A percentile compares a stretch with the other conserved stretches of the same genome.
Evolutionary conservation across 2,797 vertebrate species (phyloP).

Genomic region (Liparis tanakae): DNA sequence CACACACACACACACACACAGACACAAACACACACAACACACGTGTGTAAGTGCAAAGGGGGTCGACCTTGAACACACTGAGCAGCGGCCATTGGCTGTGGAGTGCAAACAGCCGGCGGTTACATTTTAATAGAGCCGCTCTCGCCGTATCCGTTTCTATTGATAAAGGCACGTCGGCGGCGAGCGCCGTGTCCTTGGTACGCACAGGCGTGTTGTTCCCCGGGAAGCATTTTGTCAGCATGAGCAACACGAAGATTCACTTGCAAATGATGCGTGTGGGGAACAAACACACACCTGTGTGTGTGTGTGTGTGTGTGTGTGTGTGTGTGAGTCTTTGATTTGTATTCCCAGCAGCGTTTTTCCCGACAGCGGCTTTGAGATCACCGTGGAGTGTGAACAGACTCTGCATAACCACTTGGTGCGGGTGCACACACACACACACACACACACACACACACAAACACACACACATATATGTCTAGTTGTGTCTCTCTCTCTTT

Average conservation of each 20-base stretch:
- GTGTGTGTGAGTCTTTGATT: constrained; percentile 60
- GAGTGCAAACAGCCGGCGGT: constrained; percentile 62
- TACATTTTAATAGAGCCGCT: constrained; percentile 65
- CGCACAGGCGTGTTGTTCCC: constrained; percentile 41
- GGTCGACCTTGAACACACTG: constrained; percentile 61
- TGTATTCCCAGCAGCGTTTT: constrained; percentile 56
- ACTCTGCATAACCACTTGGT: constrained; percentile 22
- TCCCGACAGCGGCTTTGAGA: constrained; percentile 30
- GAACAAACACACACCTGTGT: constrained; percentile 64
- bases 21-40: constrained; percentile 31
- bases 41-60: constrained; percentile 31
- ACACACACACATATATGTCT: constrained; percentile 15
- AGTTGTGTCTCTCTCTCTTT: neutral
- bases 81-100: constrained; percentile 37
- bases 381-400: constrained; percentile 47
- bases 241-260: constrained; percentile 49
- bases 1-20: constrained; percentile 9
- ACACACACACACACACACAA: constrained; percentile 10
- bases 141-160: constrained; percentile 16
- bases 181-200: constrained; percentile 59
- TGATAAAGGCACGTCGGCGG: constrained; percentile 30
- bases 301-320: constrained; percentile 23
- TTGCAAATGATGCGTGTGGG: constrained; percentile 60
- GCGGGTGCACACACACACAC: constrained; percentile 12
- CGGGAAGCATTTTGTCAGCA: constrained; percentile 60